Conservation (phyloP, 2,797 vertebrate species). For the Lutra lutra region DNA sequence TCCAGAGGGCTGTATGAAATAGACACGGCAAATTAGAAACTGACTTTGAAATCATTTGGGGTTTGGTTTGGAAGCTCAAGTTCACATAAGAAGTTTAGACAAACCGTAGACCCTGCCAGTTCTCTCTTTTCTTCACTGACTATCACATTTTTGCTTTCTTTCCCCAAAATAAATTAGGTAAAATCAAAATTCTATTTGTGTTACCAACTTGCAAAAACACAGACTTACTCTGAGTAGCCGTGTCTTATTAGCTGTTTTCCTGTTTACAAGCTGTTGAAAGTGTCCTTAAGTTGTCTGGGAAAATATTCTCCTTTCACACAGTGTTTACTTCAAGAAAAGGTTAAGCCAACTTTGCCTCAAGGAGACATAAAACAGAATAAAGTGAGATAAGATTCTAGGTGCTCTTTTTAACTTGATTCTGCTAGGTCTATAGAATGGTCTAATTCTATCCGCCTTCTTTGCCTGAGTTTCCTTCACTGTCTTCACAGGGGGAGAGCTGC, state of each 20-base stretch:
- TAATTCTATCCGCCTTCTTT: not conserved
- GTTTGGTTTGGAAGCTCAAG: not conserved
- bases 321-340: constrained; percentile 22
- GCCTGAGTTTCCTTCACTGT: not conserved
- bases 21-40: not conserved
- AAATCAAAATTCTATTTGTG: constrained; percentile 34
- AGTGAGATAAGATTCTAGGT: constrained; percentile 13
- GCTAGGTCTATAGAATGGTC: not conserved
- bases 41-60: not conserved
- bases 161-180: not conserved
- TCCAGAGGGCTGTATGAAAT: not conserved
- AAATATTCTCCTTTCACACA: not conserved
- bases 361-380: not conserved
- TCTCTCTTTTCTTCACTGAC: not conserved
- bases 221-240: not conserved
- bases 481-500: not conserved
- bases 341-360: constrained; percentile 41
- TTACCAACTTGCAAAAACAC: not conserved
- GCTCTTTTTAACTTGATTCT: constrained; percentile 31
- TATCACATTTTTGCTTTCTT: not conserved
- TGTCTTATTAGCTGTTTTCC: not conserved
- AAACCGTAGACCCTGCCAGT: not conserved
- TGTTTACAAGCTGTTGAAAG: constrained; percentile 4
- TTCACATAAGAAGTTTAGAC: not conserved
- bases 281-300: not conserved